phyloP scores from a whole-genome alignment of 30 jellyfish, hydroid and myxozoan genomes.

The Morbakka virulenta region DNA sequence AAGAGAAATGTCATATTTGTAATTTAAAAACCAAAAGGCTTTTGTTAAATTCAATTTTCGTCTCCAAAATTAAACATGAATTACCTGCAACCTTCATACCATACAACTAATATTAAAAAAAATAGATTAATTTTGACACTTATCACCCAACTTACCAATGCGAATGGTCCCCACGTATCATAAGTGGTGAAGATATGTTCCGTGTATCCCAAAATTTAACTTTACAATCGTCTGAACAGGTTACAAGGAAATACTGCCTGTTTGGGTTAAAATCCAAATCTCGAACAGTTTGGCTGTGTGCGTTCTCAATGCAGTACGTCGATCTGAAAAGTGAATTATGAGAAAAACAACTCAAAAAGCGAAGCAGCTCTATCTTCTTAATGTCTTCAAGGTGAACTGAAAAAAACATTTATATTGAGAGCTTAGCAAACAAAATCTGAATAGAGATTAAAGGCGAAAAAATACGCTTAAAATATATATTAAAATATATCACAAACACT shows the following conservation, averaged over 20 bases:
- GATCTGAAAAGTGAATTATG: slow-evolving; percentile 30
- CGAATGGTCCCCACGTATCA: slow-evolving; percentile 91
- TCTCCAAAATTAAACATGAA: no score
- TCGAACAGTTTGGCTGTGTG: slow-evolving; percentile 91
- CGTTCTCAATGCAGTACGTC: slow-evolving; percentile 66
- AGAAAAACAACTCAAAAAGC: background rate
- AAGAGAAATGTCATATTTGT: no score
- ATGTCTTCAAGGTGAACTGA: background rate
- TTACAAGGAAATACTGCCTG: slow-evolving; percentile 81
- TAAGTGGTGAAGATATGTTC: slow-evolving; percentile 60
- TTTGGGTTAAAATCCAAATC: slow-evolving; percentile 94
- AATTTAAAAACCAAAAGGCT: no score
- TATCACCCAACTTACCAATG: slow-evolving; percentile 94
- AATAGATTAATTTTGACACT: no score
- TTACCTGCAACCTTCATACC: no score
- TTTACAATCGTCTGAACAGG: slow-evolving; percentile 97
- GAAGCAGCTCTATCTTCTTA: background rate
- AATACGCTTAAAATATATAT: no score
- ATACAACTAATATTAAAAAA: no score
- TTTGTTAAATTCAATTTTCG: no score
- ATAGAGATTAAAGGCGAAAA: background rate
- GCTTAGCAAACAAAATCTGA: background rate
- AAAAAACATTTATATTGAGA: no score
- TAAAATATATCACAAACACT: no score
- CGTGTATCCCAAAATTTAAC: slow-evolving; percentile 95